Base-by-base conservation (phyloP, 2,113 vertebrate genomes). In the Pongo abelii region DNA sequence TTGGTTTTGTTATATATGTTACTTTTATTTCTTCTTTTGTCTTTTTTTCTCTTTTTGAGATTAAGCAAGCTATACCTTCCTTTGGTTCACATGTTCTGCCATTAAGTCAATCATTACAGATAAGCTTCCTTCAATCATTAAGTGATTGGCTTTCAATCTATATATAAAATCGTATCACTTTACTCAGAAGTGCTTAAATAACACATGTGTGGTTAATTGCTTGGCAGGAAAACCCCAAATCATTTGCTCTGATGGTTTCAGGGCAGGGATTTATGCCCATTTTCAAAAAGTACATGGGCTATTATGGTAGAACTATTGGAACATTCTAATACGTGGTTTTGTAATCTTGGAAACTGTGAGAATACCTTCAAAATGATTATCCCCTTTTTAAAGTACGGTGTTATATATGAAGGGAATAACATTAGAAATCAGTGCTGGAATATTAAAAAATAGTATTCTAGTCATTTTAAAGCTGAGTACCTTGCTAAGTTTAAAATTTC, bases 381-480 rank as follows among this genome's bases (percentile, higher is more conserved):
- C 5, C 9, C 2, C n/a, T 84, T 94, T 81, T 64, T 40, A 93
- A 92, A 92, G 10, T 90, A 88, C 0, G 12, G 17, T 57, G 67
- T 70, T 81, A 38, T 69, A 7, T n/a, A 38, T 9, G 57, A 80
- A 70, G 16, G 52, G 1, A 89, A 57, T 43, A 85, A 79, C 61
- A 93, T 46, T 75, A 57, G 7, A 52, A n/a, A 80, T 87, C 64
- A 2, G 0, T 30, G 5, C 20, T 85, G 0, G 8, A 93, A 75
- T 94, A 84, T 81, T 69, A 69, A 96, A 64, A 90, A 84, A 84
- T 43, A 84, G 5, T 72, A 89, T 94, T 74, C 43, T 79, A 4
- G 57, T 35, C 38, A 46, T 50, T 94, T 92, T 27, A 93, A 91
- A 98, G 61, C 74, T 96, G 59, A 48, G 40, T 38, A 46, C 2